Evolutionary conservation across 2,113 vertebrate species (phyloP), one percentile per base, ranked within the genome.

Genomic region (Cynoglossus semilaevis): DNA sequence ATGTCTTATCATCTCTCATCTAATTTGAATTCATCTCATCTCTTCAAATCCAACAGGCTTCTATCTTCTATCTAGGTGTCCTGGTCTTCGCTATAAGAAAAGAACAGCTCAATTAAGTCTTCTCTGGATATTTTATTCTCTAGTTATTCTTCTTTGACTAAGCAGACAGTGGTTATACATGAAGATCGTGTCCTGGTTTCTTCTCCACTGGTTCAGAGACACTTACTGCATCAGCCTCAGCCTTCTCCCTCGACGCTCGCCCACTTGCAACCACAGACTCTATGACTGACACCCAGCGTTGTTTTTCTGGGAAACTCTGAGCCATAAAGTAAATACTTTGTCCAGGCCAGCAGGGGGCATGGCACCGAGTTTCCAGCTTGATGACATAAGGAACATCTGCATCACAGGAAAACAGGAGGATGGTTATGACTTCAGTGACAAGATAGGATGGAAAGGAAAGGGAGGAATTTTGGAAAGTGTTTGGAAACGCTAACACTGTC

Each of bases 181-280:
- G 22, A 29, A 29, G n/a, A n/a, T n/a, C n/a, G n/a, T n/a, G 22
- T 29, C 22, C 22, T 29, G 22, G 22, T 29, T 29, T 29, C 6
- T 29, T 29, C 6, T 6, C 47, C n/a, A n/a, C n/a, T n/a, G n/a
- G n/a, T n/a, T n/a, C n/a, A n/a, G n/a, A n/a, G n/a, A 70, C 90
- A 95, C 97, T 97, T 92, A 99, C 97, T 82, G 97, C 95, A 72
- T 98, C 96, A 2, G 96, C 93, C 87, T 98, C 97, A 15, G 96
- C 96, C 83, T 98, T 98, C 88, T 99, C 97, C 85, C 94, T 92
- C 42, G 94, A 94, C 74, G 93, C 92, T 79, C 95, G 92, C 36
- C 93, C 95, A 74, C 92, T 93, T 51, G 93, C 93, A 70, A 98
- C 95, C 65, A 97, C 91, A 5, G 96, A 94, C 80, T 99, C 96